Base-by-base conservation (phyloP, 1,140 invertebrate genomes). In the Aphelinus atriplicis region DNA sequence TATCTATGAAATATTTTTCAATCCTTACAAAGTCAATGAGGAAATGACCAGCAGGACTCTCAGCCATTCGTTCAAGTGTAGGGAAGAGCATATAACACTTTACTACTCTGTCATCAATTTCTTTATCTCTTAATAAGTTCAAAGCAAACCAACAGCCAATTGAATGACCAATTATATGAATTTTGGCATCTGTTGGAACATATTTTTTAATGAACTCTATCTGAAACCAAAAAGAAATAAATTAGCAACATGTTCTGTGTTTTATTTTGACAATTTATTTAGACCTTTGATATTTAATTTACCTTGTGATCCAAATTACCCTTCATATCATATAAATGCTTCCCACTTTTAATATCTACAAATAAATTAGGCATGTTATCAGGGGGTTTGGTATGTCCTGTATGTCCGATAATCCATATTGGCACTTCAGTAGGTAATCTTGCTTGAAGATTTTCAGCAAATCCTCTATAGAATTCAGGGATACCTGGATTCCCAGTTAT, bases 81-180 rank as follows among this genome's bases (percentile, higher is more conserved):
- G 95, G 95, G 87, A 96, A 96, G 0, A 97, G 80, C 61, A 96
- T 84, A 82, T 92, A 95, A 81, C 88, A 89, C 79, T 90, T 90
- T 5, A 82, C 81, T 51, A 92, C 80, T 78, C 84, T 87, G 7
- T 84, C 75, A 10, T 84, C 85, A 50, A 92, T 86, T 43, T 84
- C 78, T 47, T 86, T 78, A 62, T 91, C 81, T 78, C 93, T 90
- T 3, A 97, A 79, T 42, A 96, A 80, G 78, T 96, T 91, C n/a
- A 95, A 82, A 73, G 91, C 90, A 76, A 96, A 92, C 90, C 95
- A 95, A 76, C 91, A 89, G 1, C 95, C 95, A 80, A 96, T 94
- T 0, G 95, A 97, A 89, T 97, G 95, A 1, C 93, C 95, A 77
- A 97, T 89, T 0, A 96, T 79, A 84, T 95, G 91, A 3, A 97